Evolutionary conservation across 2,888 invertebrate genomes (phyloP).

Genomic region (Acronicta leporina): DNA sequence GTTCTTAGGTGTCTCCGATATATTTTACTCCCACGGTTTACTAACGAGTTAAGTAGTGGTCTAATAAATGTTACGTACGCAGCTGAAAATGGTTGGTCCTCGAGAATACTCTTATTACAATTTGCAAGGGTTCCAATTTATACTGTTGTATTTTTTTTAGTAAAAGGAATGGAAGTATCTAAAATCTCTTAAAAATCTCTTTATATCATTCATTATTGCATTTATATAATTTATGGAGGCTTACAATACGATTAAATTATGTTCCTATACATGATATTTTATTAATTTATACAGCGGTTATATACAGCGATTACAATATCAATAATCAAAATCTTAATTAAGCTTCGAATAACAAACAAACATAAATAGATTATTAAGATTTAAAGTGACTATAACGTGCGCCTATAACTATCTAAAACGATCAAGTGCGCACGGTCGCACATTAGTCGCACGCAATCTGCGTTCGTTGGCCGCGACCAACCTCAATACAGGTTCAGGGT

Average conservation of each 20-base stretch:
- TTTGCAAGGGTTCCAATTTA: background rate
- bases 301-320: constrained; percentile 19
- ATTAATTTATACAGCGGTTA: background rate
- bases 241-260: background rate
- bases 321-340: constrained; percentile 35
- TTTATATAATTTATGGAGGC: background rate
- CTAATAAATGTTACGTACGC: constrained; percentile 17
- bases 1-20: constrained; percentile 9
- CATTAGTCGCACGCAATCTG: constrained; percentile 59
- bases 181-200: too few relatives aligned
- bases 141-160: background rate
- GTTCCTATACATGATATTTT: too few relatives aligned
- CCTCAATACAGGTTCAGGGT: constrained; percentile 75
- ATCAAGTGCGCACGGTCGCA: constrained; percentile 59
- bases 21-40: constrained; percentile 32
- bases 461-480: constrained; percentile 77
- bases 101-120: background rate
- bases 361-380: constrained; percentile 35
- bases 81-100: constrained; percentile 4
- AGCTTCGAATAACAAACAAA: constrained; percentile 25
- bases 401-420: constrained; percentile 48
- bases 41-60: constrained; percentile 16
- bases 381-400: constrained; percentile 44
- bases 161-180: too few relatives aligned
- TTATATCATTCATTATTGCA: background rate